Evolutionary conservation across 2,888 invertebrate species (phyloP), one percentile per base, ranked within the genome.

Genomic region (Adelognathus sp.): DNA sequence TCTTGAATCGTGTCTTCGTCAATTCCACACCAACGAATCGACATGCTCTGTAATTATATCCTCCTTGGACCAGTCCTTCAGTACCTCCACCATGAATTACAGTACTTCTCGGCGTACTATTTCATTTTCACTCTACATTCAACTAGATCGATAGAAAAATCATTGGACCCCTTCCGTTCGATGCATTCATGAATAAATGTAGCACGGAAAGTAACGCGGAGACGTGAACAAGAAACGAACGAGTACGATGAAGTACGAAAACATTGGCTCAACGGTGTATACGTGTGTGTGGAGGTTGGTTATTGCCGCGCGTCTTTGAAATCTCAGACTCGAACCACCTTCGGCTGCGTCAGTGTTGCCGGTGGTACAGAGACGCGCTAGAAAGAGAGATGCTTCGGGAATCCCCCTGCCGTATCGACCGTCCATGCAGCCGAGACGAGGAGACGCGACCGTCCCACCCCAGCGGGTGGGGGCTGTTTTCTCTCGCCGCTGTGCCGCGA

Each of bases 381-480:
- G 50, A 41, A 50, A 50, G 67, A 36, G 54, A n/a, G n/a, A n/a
- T n/a, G 61, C 69, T 70, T 41, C 69, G 36, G 74, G 56, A 63
- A 46, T 74, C 81, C 79, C 78, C 70, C 90, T 89, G 84, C 86
- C 84, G 80, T 89, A 90, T 88, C 90, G 89, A 90, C 89, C 88
- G 86, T 83, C 82, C 80, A 76, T 81, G 80, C 77, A 67, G 56
- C 79, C 63, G 64, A 72, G 67, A 72, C 67, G 67, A 54, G 14
- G 33, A 56, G 70, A 54, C 46, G 77, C 81, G 82, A 79, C 79
- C 75, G 79, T 78, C 74, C n/a, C 77, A 77, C 74, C 76, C 81
- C 54, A 72, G 67, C 79, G 58, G 50, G 60, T 64, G 75, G 79
- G 71, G 81, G 77, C 64, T 67, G 76, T 79, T 72, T 63, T 72